Percentiles rank a stretch among this genome's conserved stretches.
Evolutionary conservation across 2,797 vertebrate genomes (phyloP).

Genomic region (Silurus lanzhouensis): DNA sequence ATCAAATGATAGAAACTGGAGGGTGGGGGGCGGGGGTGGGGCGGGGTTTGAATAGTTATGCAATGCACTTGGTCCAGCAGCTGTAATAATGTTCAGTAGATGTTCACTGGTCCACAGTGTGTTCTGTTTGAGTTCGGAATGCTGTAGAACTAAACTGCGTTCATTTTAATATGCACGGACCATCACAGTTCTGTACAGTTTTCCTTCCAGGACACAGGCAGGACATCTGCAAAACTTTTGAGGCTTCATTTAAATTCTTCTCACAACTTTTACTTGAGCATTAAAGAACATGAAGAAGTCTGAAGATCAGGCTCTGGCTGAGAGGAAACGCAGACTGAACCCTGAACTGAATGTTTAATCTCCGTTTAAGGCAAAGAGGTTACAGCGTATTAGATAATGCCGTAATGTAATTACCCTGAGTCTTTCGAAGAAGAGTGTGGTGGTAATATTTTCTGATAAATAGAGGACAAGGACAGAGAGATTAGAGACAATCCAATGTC

Average conservation of each 20-base stretch:
- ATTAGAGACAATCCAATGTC: neutral
- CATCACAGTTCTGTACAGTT: neutral
- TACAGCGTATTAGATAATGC: neutral
- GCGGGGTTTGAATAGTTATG: too few relatives aligned
- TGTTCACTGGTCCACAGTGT: neutral
- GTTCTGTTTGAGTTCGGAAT: neutral
- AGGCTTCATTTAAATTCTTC: constrained; percentile 4
- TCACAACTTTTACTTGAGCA: neutral
- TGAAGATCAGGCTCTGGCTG: neutral
- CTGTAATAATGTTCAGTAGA: neutral
- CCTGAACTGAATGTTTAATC: constrained; percentile 18
- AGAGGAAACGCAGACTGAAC: neutral
- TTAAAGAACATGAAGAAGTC: constrained; percentile 4
- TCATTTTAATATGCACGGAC: neutral
- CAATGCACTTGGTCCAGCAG: neutral
- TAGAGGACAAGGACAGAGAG: too few relatives aligned
- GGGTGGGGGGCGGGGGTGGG: too few relatives aligned
- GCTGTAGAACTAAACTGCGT: neutral
- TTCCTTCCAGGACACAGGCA: neutral
- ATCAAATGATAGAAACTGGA: too few relatives aligned
- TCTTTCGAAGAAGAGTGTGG: neutral
- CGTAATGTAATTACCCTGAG: constrained; percentile 9
- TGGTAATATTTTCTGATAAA: neutral
- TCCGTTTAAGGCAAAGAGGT: constrained; percentile 7
- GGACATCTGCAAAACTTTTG: neutral